These are phyloP conservation scores for Andricus quercusramuli DNA, from an alignment of 2,888 invertebrate genomes.

Conservation along the genomic window DNA sequence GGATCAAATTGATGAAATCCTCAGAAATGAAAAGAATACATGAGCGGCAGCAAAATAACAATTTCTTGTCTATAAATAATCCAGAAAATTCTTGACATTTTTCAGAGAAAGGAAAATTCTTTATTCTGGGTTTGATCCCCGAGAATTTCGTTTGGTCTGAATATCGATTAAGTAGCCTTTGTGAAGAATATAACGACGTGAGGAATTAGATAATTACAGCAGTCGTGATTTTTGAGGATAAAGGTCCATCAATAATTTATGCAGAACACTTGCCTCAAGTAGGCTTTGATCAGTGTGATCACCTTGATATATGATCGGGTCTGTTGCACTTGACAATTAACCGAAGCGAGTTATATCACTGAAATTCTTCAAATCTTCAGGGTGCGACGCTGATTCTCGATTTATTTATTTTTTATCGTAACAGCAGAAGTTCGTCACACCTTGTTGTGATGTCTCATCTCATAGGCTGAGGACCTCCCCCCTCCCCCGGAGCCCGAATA, in stretches of 20 bases:
- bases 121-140: constrained; percentile 4
- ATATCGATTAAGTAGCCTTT: constrained; percentile 2
- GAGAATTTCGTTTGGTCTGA: constrained; percentile 11
- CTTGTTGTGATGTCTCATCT: constrained; percentile 87
- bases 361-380: neutral
- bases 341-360: constrained; percentile 17
- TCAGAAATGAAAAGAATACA: neutral
- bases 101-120: neutral
- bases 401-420: constrained; percentile 51
- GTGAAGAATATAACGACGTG: constrained; percentile 1
- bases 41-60: neutral
- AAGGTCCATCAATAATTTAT: constrained; percentile 5
- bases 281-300: constrained; percentile 19
- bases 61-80: neutral
- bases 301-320: constrained; percentile 4
- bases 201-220: constrained; percentile 23
- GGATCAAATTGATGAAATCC: neutral
- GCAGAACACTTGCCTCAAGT: neutral
- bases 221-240: constrained; percentile 7
- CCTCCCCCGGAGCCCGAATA: constrained; percentile 81
- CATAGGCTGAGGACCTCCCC: constrained; percentile 82
- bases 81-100: constrained; percentile 1
- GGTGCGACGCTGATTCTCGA: constrained; percentile 20
- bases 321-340: neutral
- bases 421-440: constrained; percentile 80